Percentiles rank a stretch among this genome's conserved stretches.
Conservation (phyloP, 2,888 invertebrate genomes). For the Andrena chrysosceles region DNA sequence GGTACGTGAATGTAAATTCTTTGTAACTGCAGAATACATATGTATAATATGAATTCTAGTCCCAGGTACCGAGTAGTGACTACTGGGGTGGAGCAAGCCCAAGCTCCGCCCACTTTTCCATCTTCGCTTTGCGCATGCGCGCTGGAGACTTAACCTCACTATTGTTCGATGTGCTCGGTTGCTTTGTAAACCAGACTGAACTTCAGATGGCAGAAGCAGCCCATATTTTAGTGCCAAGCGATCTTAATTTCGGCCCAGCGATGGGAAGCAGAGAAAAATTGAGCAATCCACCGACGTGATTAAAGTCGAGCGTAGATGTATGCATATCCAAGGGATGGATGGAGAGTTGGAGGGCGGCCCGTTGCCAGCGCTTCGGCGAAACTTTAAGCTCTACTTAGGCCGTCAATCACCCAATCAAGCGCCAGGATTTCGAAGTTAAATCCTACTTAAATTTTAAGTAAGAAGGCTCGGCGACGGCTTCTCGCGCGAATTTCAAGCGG, state of each 20-base stretch:
- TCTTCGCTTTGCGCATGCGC: too few relatives aligned
- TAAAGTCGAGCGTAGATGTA: slow-evolving; percentile 30
- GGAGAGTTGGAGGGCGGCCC: background rate
- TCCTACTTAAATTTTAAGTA: slow-evolving; percentile 70
- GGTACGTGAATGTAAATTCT: too few relatives aligned
- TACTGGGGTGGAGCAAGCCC: too few relatives aligned
- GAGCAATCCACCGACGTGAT: slow-evolving; percentile 27
- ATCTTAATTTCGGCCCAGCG: background rate
- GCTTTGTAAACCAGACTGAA: too few relatives aligned
- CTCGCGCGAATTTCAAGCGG: slow-evolving; percentile 41
- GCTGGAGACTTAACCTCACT: too few relatives aligned
- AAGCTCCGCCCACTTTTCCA: too few relatives aligned
- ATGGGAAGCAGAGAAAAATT: slow-evolving; percentile 23
- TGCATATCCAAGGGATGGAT: slow-evolving; percentile 51
- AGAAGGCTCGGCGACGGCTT: slow-evolving; percentile 51
- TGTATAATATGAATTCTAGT: too few relatives aligned
- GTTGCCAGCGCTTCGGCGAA: slow-evolving; percentile 36
- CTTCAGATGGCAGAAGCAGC: too few relatives aligned
- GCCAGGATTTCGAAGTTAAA: slow-evolving; percentile 65
- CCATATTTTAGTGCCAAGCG: too few relatives aligned
- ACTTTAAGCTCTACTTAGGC: slow-evolving; percentile 68
- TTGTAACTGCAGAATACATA: too few relatives aligned
- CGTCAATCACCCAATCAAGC: slow-evolving; percentile 68
- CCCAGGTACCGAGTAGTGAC: too few relatives aligned
- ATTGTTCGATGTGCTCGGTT: too few relatives aligned